Base-by-base conservation (phyloP, 2,797 vertebrate species). In the Heteromormyrus szaboi region DNA sequence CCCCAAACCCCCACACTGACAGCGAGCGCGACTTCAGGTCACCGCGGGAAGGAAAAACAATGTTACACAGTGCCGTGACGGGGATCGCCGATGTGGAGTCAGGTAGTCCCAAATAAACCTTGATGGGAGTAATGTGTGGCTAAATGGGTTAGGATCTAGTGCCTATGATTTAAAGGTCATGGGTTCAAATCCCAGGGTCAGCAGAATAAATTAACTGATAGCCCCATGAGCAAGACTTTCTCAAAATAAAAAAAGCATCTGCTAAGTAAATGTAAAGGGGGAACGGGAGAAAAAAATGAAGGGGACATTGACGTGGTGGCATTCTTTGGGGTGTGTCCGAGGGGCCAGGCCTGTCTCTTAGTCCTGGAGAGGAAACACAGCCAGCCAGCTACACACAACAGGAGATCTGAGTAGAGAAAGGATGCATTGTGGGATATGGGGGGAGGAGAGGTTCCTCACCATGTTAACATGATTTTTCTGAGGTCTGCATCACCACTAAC, bases 351-450 rank as follows among this genome's bases (percentile, higher is more conserved):
- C 84, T 2, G 3, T 14, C 19, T 25, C 22, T 50, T 48, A 48
- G 83, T 48, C 83, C 48, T 85, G 48, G 4, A 14, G 25, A 54
- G 50, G 51, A 53, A 56, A 22, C n/a, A 19, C 6, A 6, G 54
- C 54, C 54, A 59, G 19, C 54, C 84, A 22, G 37, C 41, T 87
- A 46, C 65, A 72, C 3, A 33, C 65, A 33, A 72, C 65, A 46
- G 65, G 41, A 90, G 88, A 88, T 22, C 76, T 89, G 90, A 48
- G 50, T 68, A 53, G 89, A 89, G 90, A 89, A 93, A 68, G 50
- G 87, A 89, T 81, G 48, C 5, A 11, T 33, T 86, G 22, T 44
- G 37, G 12, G 8, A 44, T 81, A 46, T 46, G 46, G 9, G 44
- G 19, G 4, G 14, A 2, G 76, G 44, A 9, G n/a, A 6, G 17